phyloP scores from a whole-genome alignment of 1,140 invertebrate genomes.

The Dreissena rostriformis region DNA sequence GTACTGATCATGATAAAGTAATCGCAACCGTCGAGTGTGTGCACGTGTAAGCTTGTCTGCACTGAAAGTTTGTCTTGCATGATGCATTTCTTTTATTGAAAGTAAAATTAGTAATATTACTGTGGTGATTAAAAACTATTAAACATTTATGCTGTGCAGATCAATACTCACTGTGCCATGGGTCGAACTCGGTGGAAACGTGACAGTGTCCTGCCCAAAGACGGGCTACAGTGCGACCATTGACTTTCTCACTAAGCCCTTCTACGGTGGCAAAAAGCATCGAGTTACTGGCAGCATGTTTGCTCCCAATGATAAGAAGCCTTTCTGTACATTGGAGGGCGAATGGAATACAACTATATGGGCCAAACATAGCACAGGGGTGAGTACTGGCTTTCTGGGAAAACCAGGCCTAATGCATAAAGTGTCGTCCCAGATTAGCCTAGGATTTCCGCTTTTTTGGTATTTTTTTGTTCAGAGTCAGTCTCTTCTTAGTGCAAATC shows the following conservation, averaged over 20 bases:
- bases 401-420: no score
- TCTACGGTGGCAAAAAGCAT: slow-evolving; percentile 84
- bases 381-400: slow-evolving; percentile 53
- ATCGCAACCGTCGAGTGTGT: no score
- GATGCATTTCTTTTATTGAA: no score
- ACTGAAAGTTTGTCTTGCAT: no score
- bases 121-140: no score
- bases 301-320: slow-evolving; percentile 91
- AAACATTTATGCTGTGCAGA: slow-evolving; percentile 57
- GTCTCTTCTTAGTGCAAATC: no score
- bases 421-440: no score
- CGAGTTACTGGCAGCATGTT: slow-evolving; percentile 80
- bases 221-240: slow-evolving; percentile 83
- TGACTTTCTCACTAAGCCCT: slow-evolving; percentile 84
- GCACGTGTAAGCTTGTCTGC: no score
- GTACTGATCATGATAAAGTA: no score
- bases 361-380: slow-evolving; percentile 90
- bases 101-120: no score
- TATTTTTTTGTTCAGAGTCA: no score
- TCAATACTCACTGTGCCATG: slow-evolving; percentile 84
- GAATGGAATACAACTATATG: slow-evolving; percentile 99
- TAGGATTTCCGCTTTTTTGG: no score
- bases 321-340: slow-evolving; percentile 92
- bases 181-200: slow-evolving; percentile 83
- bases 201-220: slow-evolving; percentile 81